Evolutionary conservation across 2,113 vertebrate species (phyloP), one percentile per base, ranked within the genome.

Genomic region (Rhizomys pruinosus): DNA sequence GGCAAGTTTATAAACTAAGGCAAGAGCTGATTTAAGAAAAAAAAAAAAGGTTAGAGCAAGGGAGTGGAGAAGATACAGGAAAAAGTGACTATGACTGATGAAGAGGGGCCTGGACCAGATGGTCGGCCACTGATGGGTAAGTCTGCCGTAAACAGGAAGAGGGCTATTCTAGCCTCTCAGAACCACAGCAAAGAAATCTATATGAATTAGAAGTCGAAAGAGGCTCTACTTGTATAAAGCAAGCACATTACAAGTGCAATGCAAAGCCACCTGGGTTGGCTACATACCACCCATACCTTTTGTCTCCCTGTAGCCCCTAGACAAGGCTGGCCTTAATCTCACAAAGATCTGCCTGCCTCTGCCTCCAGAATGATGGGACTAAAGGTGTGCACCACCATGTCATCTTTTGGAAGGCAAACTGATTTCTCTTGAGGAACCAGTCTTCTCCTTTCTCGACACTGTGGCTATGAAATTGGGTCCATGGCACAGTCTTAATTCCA

Each of bases 1-100:
- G 71, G 27, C 5, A 37, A 39, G 12, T 78, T 91, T 52, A 74
- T 87, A 89, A 91, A 87, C 52, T n/a, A 78, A 95, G 19, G 32
- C 23, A 19, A 84, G 20, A 20, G 63, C 81, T 66, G 29, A 47
- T 44, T 66, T 47, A 15, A 66, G 47, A 52, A 52, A 52, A 52
- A 52, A 52, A 52, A 52, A 52, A 52, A 7, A 52, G 47, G 47
- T 52, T n/a, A n/a, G n/a, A 11, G 47, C 47, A 84, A 34, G 19
- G 27, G 25, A 32, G 23, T 15, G 1, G 68, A 81, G 27, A 59
- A 79, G 42, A 61, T 44, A 82, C 17, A 15, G 16, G 44, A 92
- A 84, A 85, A 7, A 82, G 34, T 42, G 84, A 78, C 12, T 11
- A 4, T 32, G 12, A 64, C 8, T 66, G 29, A 90, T 37, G 8